Conservation (phyloP, 1,140 invertebrate genomes). For the Procambarus virginalis region DNA sequence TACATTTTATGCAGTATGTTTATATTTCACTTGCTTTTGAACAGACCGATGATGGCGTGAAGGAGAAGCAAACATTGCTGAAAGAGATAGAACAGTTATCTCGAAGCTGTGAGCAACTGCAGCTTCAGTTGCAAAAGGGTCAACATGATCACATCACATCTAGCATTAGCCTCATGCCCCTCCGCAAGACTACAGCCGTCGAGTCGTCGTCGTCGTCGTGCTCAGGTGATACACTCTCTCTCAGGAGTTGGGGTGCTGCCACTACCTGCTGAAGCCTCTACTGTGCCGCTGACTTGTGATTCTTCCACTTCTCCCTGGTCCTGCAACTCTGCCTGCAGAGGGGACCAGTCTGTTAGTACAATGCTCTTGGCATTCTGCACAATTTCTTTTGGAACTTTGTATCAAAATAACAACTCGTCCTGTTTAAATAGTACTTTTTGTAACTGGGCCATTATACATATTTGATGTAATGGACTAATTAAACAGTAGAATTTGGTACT, state of each 20-base stretch:
- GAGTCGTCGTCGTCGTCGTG: not conserved
- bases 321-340: not conserved
- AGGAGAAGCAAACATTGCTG: slow-evolving; percentile 44
- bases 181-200: not conserved
- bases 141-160: slow-evolving; percentile 43
- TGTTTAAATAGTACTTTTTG: too few relatives aligned
- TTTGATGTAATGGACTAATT: too few relatives aligned
- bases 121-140: slow-evolving; percentile 35
- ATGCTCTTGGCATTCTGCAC: not conserved
- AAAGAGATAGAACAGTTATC: slow-evolving; percentile 58
- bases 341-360: not conserved
- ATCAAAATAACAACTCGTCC: too few relatives aligned
- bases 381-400: too few relatives aligned
- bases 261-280: not conserved
- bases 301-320: not conserved
- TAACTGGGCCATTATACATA: too few relatives aligned
- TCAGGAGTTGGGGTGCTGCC: not conserved
- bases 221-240: not conserved
- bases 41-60: slow-evolving; percentile 45
- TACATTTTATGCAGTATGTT: too few relatives aligned
- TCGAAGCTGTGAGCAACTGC: slow-evolving; percentile 46
- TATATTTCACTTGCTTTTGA: not conserved
- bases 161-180: slow-evolving; percentile 21
- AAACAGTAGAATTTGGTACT: too few relatives aligned
- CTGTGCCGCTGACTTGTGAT: not conserved